Evolutionary conservation across 1,140 invertebrate species (phyloP), one percentile per base, ranked within the genome.

Genomic region (Cyphomyrmex costatus): DNA sequence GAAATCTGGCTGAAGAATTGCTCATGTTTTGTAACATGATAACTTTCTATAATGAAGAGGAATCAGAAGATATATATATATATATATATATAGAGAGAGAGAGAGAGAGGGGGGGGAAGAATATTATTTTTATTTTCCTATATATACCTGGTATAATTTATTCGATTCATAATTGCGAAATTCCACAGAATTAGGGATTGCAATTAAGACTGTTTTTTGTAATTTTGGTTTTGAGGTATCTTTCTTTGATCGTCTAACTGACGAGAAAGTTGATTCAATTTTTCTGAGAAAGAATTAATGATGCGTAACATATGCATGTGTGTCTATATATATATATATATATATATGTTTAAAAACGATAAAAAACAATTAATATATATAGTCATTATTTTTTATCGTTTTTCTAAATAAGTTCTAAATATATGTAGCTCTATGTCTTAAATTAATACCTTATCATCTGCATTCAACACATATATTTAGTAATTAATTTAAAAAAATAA

Each of bases 141-240:
- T 49, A 1, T 84, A 1, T 84, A 92, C 92, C 86, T 88, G 90
- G 36, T 94, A 94, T 7, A 71, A 33, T 65, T 86, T 87, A n/a
- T 88, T 86, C 6, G 82, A 24, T 65, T 92, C 27, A 74, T 90
- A 94, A 79, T 94, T 93, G 56, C 84, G 76, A 88, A 94, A 94
- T 70, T 92, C 71, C 7, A 94, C 82, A 61, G 85, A 78, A 33
- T 83, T 70, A 12, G 92, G 89, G 8, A 86, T 71, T 10, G 91
- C 91, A 5, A 90, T 76, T 16, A 94, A 80, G 46, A 92, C 86
- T 19, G 49, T 78, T 76, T 85, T 86, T 21, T 21, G 46, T 2
- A 2, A 1, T 1, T 84, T 82, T 1, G 19, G 14, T 53, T 82
- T 90, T 8, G 87, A 71, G n/a, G 86, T 88, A 58, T 56, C 87